Percentiles rank a stretch among this genome's conserved stretches.
Conservation (phyloP, 2,113 vertebrate species). For the Urocitellus parryii region DNA sequence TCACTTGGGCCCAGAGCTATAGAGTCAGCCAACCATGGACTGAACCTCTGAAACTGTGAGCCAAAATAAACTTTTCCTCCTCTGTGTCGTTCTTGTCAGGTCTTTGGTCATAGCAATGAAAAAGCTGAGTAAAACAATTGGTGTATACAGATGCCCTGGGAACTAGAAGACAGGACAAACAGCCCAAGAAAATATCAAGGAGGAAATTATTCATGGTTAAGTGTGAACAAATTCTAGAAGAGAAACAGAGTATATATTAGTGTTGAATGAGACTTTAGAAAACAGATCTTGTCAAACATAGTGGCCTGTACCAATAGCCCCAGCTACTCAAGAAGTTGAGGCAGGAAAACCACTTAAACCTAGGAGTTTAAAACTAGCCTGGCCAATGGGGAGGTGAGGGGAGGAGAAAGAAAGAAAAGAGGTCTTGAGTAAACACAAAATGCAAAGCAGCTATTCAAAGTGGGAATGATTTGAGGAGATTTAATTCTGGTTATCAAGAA, state of each 20-base stretch:
- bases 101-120: too few species aligned
- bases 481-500: background rate
- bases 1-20: too few species aligned
- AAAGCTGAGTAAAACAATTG: background rate
- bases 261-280: background rate
- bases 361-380: background rate
- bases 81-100: too few species aligned
- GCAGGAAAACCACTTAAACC: background rate
- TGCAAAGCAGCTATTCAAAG: background rate
- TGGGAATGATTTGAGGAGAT: background rate
- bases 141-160: background rate
- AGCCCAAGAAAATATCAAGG: constrained; percentile 21
- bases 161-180: background rate
- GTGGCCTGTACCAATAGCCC: background rate
- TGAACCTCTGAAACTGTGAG: too few species aligned
- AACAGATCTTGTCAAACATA: background rate
- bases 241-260: background rate
- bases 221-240: background rate
- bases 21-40: too few species aligned
- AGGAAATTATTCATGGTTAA: background rate
- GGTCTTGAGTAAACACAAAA: background rate
- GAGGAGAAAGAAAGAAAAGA: background rate
- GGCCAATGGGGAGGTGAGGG: too few species aligned
- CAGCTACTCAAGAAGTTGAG: background rate
- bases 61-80: too few species aligned